phyloP scores from a whole-genome alignment of 2,797 vertebrate species.

The Crocodylus rhombifer region DNA sequence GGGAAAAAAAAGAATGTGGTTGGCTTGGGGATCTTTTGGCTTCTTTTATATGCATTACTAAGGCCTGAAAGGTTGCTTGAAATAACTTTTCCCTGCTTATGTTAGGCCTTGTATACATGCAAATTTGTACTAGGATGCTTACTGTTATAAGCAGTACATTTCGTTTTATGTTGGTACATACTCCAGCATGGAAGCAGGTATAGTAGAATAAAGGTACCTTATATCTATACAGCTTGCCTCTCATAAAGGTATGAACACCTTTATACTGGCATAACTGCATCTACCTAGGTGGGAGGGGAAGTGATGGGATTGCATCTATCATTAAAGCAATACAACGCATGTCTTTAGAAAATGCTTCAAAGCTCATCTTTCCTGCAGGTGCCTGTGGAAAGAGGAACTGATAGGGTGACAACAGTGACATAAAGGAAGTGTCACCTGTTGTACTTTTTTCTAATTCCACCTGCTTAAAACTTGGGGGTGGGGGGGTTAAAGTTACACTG shows the following conservation, averaged over 20 bases:
- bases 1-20: not conserved
- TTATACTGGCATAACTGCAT: not conserved
- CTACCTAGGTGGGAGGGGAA: too few species aligned
- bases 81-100: not conserved
- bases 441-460: not conserved
- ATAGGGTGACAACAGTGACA: not conserved
- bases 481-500: not conserved
- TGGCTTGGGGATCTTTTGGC: not conserved
- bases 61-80: not conserved
- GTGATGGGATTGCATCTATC: not conserved
- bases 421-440: not conserved
- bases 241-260: not conserved
- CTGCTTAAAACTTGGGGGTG: not conserved
- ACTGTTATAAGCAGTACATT: too few species aligned
- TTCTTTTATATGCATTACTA: not conserved
- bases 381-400: not conserved
- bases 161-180: too few species aligned
- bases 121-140: not conserved
- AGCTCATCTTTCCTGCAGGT: not conserved
- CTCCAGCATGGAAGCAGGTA: not conserved
- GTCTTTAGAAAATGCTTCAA: not conserved
- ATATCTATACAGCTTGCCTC: too few species aligned
- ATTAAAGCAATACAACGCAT: not conserved
- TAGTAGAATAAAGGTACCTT: not conserved
- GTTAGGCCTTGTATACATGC: not conserved